phyloP scores from a whole-genome alignment of 2,888 invertebrate genomes.

The Ephialtes manifestator region DNA sequence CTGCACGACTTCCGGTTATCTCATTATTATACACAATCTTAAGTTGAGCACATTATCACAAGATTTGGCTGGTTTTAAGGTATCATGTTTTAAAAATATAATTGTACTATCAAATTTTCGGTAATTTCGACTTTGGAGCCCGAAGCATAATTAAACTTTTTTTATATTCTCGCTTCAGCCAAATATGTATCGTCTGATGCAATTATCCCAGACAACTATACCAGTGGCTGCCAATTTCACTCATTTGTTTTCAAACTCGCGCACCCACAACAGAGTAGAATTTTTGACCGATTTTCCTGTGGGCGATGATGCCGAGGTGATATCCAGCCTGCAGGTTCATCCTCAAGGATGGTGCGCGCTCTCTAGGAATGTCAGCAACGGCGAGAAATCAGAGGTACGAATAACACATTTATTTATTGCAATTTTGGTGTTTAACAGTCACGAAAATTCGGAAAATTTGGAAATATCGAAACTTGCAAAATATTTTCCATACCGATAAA shows the following conservation, averaged over 20 bases:
- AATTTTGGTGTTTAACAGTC: too few relatives aligned
- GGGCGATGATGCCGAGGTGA: constrained; percentile 95
- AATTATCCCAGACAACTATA: constrained; percentile 93
- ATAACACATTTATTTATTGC: constrained; percentile 20
- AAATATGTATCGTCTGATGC: constrained; percentile 95
- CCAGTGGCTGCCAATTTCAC: constrained; percentile 94
- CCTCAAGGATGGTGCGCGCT: constrained; percentile 96
- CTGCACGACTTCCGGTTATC: constrained; percentile 95
- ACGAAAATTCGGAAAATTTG: neutral
- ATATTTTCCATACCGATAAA: too few relatives aligned
- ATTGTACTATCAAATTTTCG: neutral
- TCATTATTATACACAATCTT: constrained; percentile 96
- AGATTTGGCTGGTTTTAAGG: constrained; percentile 95
- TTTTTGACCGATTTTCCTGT: constrained; percentile 96
- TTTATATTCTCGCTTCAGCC: constrained; percentile 88
- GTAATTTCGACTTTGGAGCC: neutral
- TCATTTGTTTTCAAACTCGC: constrained; percentile 91
- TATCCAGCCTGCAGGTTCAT: constrained; percentile 95
- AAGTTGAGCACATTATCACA: constrained; percentile 92
- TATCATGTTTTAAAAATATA: constrained; percentile 79
- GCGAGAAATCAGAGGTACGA: constrained; percentile 94
- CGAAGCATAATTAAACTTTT: neutral
- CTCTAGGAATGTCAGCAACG: constrained; percentile 94
- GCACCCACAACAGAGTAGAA: constrained; percentile 94
- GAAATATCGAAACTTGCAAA: too few relatives aligned